phyloP scores from a whole-genome alignment of 2,888 invertebrate species.

The Melangyna quadrimaculata region DNA sequence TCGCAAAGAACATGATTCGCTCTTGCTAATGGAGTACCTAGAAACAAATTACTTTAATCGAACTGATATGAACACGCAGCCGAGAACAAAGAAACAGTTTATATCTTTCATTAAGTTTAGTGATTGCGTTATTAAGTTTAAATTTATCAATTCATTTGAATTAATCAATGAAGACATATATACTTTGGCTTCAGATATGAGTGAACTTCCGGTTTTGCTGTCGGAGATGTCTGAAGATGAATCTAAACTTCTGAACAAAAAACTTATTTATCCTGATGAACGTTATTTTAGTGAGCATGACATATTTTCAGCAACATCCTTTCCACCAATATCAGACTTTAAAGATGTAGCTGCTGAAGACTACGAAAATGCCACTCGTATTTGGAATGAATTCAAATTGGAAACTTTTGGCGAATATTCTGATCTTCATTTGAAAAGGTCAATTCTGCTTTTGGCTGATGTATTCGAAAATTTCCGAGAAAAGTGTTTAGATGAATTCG shows the following conservation, averaged over 20 bases:
- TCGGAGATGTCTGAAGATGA: background rate
- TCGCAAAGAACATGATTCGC: background rate
- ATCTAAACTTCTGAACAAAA: background rate
- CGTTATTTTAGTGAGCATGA: background rate
- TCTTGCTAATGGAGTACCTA: background rate
- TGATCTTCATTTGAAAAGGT: background rate
- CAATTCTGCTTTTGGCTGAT: background rate
- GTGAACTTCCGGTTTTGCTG: background rate
- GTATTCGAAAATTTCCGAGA: background rate
- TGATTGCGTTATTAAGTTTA: background rate
- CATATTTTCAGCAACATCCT: background rate
- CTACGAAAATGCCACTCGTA: background rate
- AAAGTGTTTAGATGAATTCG: background rate
- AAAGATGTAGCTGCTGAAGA: background rate
- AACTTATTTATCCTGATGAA: background rate
- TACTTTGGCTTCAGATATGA: background rate
- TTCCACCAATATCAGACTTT: background rate
- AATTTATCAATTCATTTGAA: background rate
- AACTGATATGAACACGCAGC: background rate
- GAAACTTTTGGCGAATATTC: background rate
- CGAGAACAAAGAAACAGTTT: background rate
- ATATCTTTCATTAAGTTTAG: background rate
- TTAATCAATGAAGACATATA: background rate
- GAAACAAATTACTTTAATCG: background rate
- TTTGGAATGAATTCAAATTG: background rate